Conservation (phyloP, 2,888 invertebrate species). For the Sinhomidia bicolor region DNA sequence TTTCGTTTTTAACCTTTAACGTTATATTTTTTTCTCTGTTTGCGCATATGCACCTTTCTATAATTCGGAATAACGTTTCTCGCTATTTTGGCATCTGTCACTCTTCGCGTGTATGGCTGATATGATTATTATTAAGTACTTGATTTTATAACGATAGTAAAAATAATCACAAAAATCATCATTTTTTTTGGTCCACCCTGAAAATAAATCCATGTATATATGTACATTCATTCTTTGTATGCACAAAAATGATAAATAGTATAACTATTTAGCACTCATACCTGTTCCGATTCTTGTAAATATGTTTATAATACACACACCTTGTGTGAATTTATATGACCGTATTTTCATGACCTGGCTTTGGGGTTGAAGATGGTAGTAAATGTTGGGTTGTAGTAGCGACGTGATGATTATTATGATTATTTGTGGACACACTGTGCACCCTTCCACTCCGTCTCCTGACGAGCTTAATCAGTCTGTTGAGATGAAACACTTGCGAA, state of each 20-base stretch:
- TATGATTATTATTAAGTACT: not conserved
- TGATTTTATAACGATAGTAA: no score
- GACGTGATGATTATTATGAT: slow-evolving; percentile 4
- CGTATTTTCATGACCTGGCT: not conserved
- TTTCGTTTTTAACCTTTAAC: not conserved
- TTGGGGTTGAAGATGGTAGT: not conserved
- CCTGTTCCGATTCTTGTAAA: not conserved
- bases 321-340: not conserved
- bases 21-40: not conserved
- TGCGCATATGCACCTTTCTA: slow-evolving; percentile 14
- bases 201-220: not conserved
- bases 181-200: slow-evolving; percentile 28
- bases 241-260: not conserved
- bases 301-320: not conserved
- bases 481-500: slow-evolving; percentile 85
- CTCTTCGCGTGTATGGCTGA: not conserved
- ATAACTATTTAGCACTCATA: not conserved
- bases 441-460: slow-evolving; percentile 50
- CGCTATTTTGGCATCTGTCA: slow-evolving; percentile 14
- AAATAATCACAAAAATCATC: slow-evolving; percentile 12
- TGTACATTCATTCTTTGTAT: not conserved
- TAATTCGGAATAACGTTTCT: slow-evolving; percentile 40
- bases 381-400: slow-evolving; percentile 10
- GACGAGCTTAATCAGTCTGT: slow-evolving; percentile 51
- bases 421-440: slow-evolving; percentile 32